A percentile compares a stretch with the other conserved stretches of the same genome.
These are phyloP conservation scores for Microdon myrmicae DNA, from an alignment of 2,888 invertebrate species.

Conservation along the genomic window DNA sequence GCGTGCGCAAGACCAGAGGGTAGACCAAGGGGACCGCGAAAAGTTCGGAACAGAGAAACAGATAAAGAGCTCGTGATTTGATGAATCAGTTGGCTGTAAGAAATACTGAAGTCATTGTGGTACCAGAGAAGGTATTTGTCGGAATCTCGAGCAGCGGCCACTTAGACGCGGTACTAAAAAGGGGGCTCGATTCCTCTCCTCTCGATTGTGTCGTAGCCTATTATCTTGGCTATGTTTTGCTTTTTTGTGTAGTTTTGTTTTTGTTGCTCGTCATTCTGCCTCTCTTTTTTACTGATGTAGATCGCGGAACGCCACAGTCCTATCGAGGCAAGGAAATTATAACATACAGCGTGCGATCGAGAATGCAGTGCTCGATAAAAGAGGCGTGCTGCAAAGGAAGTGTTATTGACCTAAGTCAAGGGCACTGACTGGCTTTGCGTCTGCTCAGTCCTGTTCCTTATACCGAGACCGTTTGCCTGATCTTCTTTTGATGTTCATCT, in stretches of 20 bases:
- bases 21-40: background rate
- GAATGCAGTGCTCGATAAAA: slow-evolving; percentile 16
- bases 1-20: too few relatives aligned
- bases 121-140: slow-evolving; percentile 19
- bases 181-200: slow-evolving; percentile 35
- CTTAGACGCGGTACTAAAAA: slow-evolving; percentile 16
- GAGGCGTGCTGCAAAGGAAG: slow-evolving; percentile 34
- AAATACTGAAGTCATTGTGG: slow-evolving; percentile 9
- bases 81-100: slow-evolving; percentile 24
- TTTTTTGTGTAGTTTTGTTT: background rate
- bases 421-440: slow-evolving; percentile 60
- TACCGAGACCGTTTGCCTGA: background rate
- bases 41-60: background rate
- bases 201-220: slow-evolving; percentile 8
- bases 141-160: slow-evolving; percentile 8
- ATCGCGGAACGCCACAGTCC: too few relatives aligned
- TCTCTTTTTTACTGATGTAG: too few relatives aligned
- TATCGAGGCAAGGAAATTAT: slow-evolving; percentile 30
- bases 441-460: slow-evolving; percentile 9
- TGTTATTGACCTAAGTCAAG: slow-evolving; percentile 66
- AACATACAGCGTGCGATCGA: slow-evolving; percentile 34
- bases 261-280: too few relatives aligned
- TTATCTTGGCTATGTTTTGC: background rate
- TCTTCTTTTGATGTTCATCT: slow-evolving; percentile 10
- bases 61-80: slow-evolving; percentile 18